Base-by-base conservation (phyloP, 2,113 vertebrate species). In the Callionymus lyra region DNA sequence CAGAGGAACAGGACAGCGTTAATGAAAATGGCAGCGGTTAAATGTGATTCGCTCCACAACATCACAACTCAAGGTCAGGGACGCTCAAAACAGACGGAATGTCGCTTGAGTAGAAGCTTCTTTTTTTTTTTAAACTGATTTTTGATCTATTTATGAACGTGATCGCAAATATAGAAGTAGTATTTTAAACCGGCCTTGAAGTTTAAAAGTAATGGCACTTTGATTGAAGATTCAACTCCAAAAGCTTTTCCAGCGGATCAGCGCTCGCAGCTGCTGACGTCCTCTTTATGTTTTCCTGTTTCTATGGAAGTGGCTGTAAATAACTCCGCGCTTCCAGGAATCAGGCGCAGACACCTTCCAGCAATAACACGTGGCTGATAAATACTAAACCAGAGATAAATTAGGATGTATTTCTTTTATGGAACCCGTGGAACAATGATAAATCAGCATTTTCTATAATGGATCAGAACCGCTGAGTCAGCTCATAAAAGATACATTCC, bases 301-400 rank as follows among this genome's bases (percentile, higher is more conserved):
- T 50, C 50, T 13, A 34, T 45, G 40, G 43, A 38, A 62, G 45
- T 46, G 54, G 45, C 56, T 48, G 47, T 44, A 48, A 61, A 61
- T 53, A 56, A 54, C 56, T 51, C 40, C 42, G 4, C 34, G 48
- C 47, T 50, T 53, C 35, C 41, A 58, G 63, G 56, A 70, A 57
- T 50, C 19, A 47, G 34, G 55, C 43, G 46, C 59, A 62, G 63
- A 83, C 65, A 72, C 64, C 79, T 38, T 79, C 80, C 80, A 74
- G 83, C 9, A 38, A 74, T 64, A 60, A 16, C 56, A 74, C 70
- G 55, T 70, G 65, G 50, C 27, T 54, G 56, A 51, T 82, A 67
- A 72, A 75, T 52, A 70, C 72, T 5, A 27, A 27, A 27, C 21
- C 21, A 27, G 21, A 27, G 21, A 27, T 27, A 27, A 27, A 27